Percentiles rank a stretch among this genome's conserved stretches.
Conservation (phyloP, 2,113 vertebrate genomes). For the Bos taurus region ARS-UCD2.0 NC_037336.1:66391501-66392000, state of each 20-base stretch:
- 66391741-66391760: constrained; percentile 25
- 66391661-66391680: not conserved
- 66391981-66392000: not conserved
- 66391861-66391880: not conserved
- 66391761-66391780: constrained; percentile 27
- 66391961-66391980: not conserved
- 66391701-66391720: constrained; percentile 19
- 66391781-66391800: constrained; percentile 30
- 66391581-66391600: not conserved
- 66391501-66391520: not conserved
- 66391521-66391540: not conserved
- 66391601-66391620: not conserved
- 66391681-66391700: not conserved
- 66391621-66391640: constrained; percentile 17
- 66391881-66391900: not conserved
- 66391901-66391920: constrained; percentile 30
- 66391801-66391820: constrained; percentile 25
- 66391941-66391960: not conserved
- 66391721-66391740: constrained; percentile 15
- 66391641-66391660: not conserved
- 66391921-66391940: constrained; percentile 7
- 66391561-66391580: not conserved
- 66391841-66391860: constrained; percentile 42
- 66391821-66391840: constrained; percentile 18
- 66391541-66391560: not conserved